A percentile compares a stretch with the other conserved stretches of the same genome.
Evolutionary conservation across 2,797 vertebrate genomes (phyloP).

Genomic region (Thripadectes ignobilis): DNA sequence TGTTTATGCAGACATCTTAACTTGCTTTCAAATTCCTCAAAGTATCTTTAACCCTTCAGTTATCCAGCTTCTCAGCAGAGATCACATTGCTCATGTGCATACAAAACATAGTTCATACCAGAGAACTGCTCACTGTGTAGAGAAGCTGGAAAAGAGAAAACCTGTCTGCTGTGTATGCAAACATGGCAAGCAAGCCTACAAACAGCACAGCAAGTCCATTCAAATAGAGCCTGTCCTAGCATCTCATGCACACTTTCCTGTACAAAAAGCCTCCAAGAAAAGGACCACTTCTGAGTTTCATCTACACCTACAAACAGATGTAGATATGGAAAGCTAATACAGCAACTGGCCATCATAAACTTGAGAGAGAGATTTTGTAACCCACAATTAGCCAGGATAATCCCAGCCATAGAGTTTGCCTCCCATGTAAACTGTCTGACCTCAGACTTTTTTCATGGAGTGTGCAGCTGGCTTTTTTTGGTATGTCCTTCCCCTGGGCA

Average conservation of each 20-base stretch:
- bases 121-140: not conserved
- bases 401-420: not conserved
- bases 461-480: not conserved
- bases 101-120: not conserved
- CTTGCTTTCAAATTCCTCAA: not conserved
- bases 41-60: not conserved
- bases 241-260: not conserved
- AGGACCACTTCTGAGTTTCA: not conserved
- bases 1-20: not conserved
- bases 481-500: not conserved
- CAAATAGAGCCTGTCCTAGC: not conserved
- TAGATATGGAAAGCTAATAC: not conserved
- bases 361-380: not conserved
- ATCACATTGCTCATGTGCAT: not conserved
- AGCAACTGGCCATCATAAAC: not conserved
- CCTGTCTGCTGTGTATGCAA: not conserved
- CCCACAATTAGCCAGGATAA: not conserved
- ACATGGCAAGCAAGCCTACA: accelerated
- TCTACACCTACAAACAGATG: constrained; percentile 52
- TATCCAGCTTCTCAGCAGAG: not conserved
- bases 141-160: not conserved
- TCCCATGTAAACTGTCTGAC: not conserved
- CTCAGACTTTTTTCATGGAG: constrained; percentile 24
- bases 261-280: not conserved
- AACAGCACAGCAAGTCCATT: not conserved